Base-by-base conservation (phyloP, 2,888 invertebrate genomes). In the Amphipyra tragopoginis region DNA sequence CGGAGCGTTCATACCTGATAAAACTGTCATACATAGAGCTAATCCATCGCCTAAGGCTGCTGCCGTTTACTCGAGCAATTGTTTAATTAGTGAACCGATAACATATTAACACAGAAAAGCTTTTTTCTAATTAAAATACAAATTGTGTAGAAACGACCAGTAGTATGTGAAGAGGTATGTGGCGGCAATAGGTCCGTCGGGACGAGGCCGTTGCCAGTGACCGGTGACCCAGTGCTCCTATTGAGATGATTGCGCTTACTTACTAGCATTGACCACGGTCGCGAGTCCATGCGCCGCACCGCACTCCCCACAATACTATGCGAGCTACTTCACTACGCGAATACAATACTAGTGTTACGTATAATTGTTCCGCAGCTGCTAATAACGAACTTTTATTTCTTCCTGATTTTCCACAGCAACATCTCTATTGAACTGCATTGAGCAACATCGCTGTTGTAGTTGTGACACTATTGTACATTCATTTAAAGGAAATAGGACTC, bases 191-290 rank as follows among this genome's bases (percentile, higher is more conserved):
- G n/a, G 39, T 51, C 26, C 3, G 21, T 5, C 15, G 14, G 47
- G 47, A 38, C 49, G 40, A 53, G 55, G 33, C 14, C 38, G 56
- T 40, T 49, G 36, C 50, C 21, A n/a, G 21, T 3, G 21, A 21
- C 21, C n/a, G 42, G 44, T 63, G 66, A 72, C 44, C 66, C 44
- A 29, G 33, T 58, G 58, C n/a, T 58, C 72, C 38, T 52, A 29
- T 49, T 57, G 40, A 39, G 14, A 47, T 50, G 49, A 43, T 53
- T 70, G 56, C 50, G 21, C 48, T 3, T 49, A 38, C 45, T 45
- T 8, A 13, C 29, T 33, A 26, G 29, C 38, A 10, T 8, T 15
- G 21, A 38, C 36, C 21, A 3, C 48, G 8, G 39, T 10, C 29
- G n/a, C 47, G 33, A 7, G n/a, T 5, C 33, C n/a, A 8, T 8